Evolutionary conservation across 2,797 vertebrate genomes (phyloP).

Genomic region (Helicolenus hilgendorfi): DNA sequence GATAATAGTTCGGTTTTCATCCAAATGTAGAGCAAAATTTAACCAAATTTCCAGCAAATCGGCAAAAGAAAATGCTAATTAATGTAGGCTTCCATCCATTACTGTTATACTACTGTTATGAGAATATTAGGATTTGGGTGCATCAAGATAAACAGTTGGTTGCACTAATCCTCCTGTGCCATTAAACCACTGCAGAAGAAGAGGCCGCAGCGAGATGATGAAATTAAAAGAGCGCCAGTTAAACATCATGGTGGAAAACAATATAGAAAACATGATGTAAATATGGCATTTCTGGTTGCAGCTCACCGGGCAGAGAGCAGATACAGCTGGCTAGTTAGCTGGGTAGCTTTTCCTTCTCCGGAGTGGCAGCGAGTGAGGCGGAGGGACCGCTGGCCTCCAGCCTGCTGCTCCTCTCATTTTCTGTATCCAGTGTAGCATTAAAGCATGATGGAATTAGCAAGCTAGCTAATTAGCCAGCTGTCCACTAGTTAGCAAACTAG

Average conservation of each 20-base stretch:
- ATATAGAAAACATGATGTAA: not conserved
- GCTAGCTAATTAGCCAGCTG: too few relatives aligned
- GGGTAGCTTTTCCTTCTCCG: too few relatives aligned
- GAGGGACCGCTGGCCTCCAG: too few relatives aligned
- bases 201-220: not conserved
- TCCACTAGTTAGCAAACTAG: too few relatives aligned
- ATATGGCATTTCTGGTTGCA: not conserved
- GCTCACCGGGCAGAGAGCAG: too few relatives aligned
- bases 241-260: not conserved
- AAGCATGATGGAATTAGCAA: too few relatives aligned
- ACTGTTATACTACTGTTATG: not conserved
- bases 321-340: too few relatives aligned
- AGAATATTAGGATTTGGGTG: not conserved
- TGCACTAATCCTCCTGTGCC: accelerated
- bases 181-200: not conserved
- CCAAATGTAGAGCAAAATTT: not conserved
- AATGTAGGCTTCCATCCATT: not conserved
- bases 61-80: not conserved
- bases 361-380: too few relatives aligned
- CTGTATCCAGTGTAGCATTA: too few relatives aligned
- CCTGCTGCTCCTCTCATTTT: too few relatives aligned
- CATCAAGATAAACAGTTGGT: not conserved
- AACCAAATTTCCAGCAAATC: not conserved
- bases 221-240: not conserved
- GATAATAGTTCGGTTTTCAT: not conserved